A percentile compares a stretch with the other conserved stretches of the same genome.
These are phyloP conservation scores for Eriosoma lanigerum DNA, from an alignment of 1,140 invertebrate species.

Conservation along the genomic window DNA sequence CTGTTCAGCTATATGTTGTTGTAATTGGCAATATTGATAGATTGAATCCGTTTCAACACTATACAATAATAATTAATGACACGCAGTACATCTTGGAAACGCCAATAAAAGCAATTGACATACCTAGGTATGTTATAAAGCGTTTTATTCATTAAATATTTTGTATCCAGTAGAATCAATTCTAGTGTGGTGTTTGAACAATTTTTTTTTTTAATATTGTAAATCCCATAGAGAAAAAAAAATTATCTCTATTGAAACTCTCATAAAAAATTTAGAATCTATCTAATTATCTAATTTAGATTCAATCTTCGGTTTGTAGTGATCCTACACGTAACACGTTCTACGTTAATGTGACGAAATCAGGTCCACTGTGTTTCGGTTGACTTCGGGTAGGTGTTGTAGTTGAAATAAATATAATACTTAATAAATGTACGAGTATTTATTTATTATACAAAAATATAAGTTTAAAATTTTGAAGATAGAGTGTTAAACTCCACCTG, in stretches of 20 bases:
- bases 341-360: too few relatives aligned
- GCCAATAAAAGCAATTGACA: background rate
- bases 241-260: background rate
- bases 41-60: background rate
- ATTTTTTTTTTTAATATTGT: background rate
- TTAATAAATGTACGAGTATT: too few relatives aligned
- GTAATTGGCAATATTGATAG: background rate
- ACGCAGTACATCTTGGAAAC: background rate
- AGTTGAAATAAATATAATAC: too few relatives aligned
- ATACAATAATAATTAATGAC: background rate
- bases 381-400: too few relatives aligned
- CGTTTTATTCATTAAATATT: background rate
- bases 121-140: background rate
- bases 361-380: too few relatives aligned
- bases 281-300: background rate
- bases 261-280: background rate
- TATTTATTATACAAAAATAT: too few relatives aligned
- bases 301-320: too few relatives aligned
- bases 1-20: background rate
- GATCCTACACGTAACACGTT: too few relatives aligned
- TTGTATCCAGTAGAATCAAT: background rate
- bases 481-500: too few relatives aligned
- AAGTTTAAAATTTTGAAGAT: too few relatives aligned
- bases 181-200: constrained; percentile 1
- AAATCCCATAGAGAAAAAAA: background rate